Evolutionary conservation across 2,797 vertebrate genomes (phyloP).

Genomic region (Paramormyrops hopkinsi): DNA sequence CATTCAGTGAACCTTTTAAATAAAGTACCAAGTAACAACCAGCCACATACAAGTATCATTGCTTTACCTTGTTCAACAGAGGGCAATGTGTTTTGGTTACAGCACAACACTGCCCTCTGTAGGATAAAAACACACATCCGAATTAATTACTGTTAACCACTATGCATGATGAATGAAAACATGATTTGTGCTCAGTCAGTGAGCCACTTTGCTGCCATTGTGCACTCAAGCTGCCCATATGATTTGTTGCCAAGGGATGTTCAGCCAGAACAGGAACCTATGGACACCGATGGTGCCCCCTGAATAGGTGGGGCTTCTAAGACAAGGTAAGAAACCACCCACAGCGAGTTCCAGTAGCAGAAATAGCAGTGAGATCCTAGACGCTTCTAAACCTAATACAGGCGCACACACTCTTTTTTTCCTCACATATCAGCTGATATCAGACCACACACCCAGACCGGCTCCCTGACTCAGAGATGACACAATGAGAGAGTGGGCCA

Average conservation of each 20-base stretch:
- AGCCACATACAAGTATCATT: not conserved
- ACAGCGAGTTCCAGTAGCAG: not conserved
- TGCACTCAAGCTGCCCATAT: not conserved
- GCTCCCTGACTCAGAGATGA: not conserved
- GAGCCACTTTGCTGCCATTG: not conserved
- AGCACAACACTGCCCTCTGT: conserved; percentile 13
- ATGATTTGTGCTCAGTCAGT: not conserved
- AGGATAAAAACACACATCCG: not conserved
- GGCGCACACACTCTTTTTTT: not conserved
- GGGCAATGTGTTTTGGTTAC: not conserved
- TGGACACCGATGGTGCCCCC: not conserved
- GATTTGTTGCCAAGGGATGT: not conserved
- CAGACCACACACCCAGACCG: not conserved
- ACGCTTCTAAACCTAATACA: not conserved
- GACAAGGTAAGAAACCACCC: not conserved
- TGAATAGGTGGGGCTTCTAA: not conserved
- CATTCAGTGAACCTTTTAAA: not conserved
- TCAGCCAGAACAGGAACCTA: not conserved
- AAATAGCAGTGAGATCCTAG: not conserved
- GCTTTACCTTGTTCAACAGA: not conserved
- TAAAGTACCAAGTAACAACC: not conserved
- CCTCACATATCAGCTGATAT: not conserved
- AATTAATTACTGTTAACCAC: not conserved
- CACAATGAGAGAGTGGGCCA: not conserved
- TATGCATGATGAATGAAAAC: not conserved